Base-by-base conservation (phyloP, 2,888 invertebrate species). In the Nasonovia ribisnigri region DNA sequence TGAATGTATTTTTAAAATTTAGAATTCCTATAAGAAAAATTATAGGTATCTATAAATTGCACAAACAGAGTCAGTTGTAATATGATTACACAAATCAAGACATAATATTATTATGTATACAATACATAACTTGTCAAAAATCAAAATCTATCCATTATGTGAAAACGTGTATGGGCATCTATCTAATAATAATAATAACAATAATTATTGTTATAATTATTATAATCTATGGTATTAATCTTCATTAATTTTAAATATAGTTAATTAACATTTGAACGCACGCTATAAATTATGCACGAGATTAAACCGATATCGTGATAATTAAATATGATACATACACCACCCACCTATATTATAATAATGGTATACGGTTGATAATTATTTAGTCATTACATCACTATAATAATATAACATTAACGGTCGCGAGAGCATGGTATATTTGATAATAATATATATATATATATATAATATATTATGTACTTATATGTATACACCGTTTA, bases 301-400 rank as follows among this genome's bases (percentile, higher is more conserved):
- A 67, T 67, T 67, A 67, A 16, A n/a, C 67, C 4, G 67, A 67
- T n/a, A 67, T 67, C 16, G n/a, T n/a, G 16, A n/a, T 67, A 5
- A 67, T 67, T n/a, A 67, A 67, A 67, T 67, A 67, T n/a, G 67
- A 67, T 67, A 67, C n/a, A 0, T 29, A 29, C 60, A 54, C 54
- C n/a, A 36, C n/a, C n/a, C 16, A 67, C n/a, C 67, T 20, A 20
- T n/a, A 67, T 46, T 60, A 16, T n/a, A 2, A 67, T 67, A 67
- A 67, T n/a, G 67, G 67, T 67, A 13, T 54, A 20, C 20, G n/a
- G 67, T 67, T n/a, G n/a, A 67, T 67, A 67, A 67, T 67, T 67
- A n/a, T 67, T 67, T n/a, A n/a, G 67, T n/a, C 67, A 67, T 67
- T 67, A 67, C 16, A 67, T 67, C 67, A 67, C 67, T 67, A 67